Percentiles rank a stretch among this genome's conserved stretches.
Evolutionary conservation across 2,888 invertebrate genomes (phyloP).

Genomic region (Micoletzkya japonica): DNA sequence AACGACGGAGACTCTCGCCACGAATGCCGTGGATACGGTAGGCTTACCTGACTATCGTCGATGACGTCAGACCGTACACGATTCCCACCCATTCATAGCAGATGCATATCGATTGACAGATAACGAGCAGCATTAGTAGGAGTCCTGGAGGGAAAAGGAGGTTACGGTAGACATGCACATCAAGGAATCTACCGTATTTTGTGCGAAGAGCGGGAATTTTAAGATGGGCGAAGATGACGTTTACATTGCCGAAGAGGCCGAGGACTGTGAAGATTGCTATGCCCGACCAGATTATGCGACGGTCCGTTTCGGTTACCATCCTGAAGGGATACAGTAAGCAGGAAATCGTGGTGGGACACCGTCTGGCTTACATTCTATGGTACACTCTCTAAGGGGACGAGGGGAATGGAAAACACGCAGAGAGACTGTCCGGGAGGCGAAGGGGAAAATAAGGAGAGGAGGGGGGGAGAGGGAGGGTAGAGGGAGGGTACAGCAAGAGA

Average conservation of each 20-base stretch:
- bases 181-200: conserved; percentile 12
- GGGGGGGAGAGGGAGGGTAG: too few species aligned
- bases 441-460: too few species aligned
- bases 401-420: too few species aligned
- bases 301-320: background rate
- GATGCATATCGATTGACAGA: background rate
- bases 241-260: conserved; percentile 19
- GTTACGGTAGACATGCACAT: background rate
- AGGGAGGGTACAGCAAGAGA: too few species aligned
- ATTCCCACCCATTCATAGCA: conserved; percentile 5
- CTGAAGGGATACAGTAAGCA: too few species aligned
- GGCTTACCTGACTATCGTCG: too few species aligned
- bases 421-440: too few species aligned
- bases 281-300: conserved; percentile 8
- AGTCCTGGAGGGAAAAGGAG: background rate
- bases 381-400: too few species aligned
- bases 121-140: background rate
- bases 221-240: conserved; percentile 23
- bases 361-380: too few species aligned
- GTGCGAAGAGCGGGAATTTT: conserved; percentile 2
- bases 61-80: background rate
- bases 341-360: too few species aligned
- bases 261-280: conserved; percentile 3
- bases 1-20: too few species aligned
- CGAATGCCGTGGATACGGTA: too few species aligned